Percentiles rank a stretch among this genome's conserved stretches.
These are phyloP conservation scores for Lamproptera curius DNA, from an alignment of 2,888 invertebrate genomes.

Conservation along the genomic window DNA sequence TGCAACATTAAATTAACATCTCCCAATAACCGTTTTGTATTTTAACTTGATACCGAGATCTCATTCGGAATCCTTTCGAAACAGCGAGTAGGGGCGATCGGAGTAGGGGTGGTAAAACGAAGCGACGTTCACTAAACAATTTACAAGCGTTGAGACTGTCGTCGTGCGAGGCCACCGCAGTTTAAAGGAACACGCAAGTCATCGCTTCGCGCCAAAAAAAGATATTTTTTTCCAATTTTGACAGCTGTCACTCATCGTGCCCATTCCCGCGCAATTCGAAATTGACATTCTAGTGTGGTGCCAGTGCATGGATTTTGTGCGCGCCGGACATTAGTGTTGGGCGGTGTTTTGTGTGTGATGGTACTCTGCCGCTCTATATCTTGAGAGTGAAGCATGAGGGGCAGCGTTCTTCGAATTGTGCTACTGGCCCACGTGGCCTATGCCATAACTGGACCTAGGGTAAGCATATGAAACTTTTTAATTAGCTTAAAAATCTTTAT, in stretches of 20 bases:
- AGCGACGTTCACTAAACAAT: slow-evolving; percentile 52
- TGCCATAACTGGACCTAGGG: slow-evolving; percentile 73
- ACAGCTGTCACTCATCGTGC: slow-evolving; percentile 31
- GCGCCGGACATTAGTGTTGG: slow-evolving; percentile 47
- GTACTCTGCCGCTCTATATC: slow-evolving; percentile 64
- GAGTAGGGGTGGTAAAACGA: slow-evolving; percentile 75
- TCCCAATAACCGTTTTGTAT: slow-evolving; percentile 38
- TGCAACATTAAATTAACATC: slow-evolving; percentile 59
- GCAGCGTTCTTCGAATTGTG: slow-evolving; percentile 58
- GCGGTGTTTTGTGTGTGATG: slow-evolving; percentile 57
- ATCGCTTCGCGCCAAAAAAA: slow-evolving; percentile 24
- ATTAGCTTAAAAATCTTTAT: no score
- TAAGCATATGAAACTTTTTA: no score
- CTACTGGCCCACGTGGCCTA: slow-evolving; percentile 69
- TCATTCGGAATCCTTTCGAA: slow-evolving; percentile 66
- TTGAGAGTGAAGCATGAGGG: slow-evolving; percentile 71
- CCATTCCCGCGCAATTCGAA: slow-evolving; percentile 33
- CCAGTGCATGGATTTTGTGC: slow-evolving; percentile 42
- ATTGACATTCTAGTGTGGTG: slow-evolving; percentile 31
- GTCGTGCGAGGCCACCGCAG: slow-evolving; percentile 53
- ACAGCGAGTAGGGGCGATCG: slow-evolving; percentile 57
- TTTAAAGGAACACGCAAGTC: slow-evolving; percentile 37
- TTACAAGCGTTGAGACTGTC: slow-evolving; percentile 55
- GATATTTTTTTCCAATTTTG: slow-evolving; percentile 1
- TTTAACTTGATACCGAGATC: slow-evolving; percentile 44